Evolutionary conservation across 2,888 invertebrate genomes (phyloP), one percentile per base, ranked within the genome.

Genomic region (Lymantria monacha): DNA sequence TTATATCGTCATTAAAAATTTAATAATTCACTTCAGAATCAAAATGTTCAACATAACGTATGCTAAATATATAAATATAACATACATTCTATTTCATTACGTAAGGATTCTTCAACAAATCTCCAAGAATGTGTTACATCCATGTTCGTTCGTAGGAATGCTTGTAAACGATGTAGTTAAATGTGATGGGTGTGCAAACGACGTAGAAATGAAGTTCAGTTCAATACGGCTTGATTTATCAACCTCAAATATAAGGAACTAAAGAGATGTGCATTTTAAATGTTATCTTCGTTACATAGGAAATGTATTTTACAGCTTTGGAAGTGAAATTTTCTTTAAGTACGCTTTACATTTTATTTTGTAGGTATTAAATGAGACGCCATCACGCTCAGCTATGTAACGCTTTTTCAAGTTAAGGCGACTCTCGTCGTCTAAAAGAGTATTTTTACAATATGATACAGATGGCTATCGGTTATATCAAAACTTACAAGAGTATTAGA

Each of bases 51-150:
- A 41, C 41, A 13, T 41, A 50, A 51, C 45, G n/a, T 45, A 45
- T 40, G 36, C 9, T 47, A 30, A 44, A 42, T 48, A 42, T 58
- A 48, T 46, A 30, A n/a, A 33, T 44, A 30, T 13, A 30, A 36
- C 44, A 42, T 49, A 52, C 59, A 59, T 57, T 58, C 55, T 59
- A 61, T 65, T 72, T 70, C 70, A 74, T 74, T 72, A 65, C 64
- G 66, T 60, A 66, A 70, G 50, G 64, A 48, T 61, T 57, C 48
- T 52, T 15, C 46, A 38, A 60, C 60, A 64, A 62, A 62, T 68
- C 48, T 46, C 45, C 37, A 37, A 46, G 48, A 49, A 52, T 57
- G 55, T 56, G 49, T 49, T 38, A 54, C 48, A 51, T 53, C 56
- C 62, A 55, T 60, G 64, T 60, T 55, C 57, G 61, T 66, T 69